phyloP scores from a whole-genome alignment of 2,888 invertebrate species.

The Itoplectis maculator region DNA sequence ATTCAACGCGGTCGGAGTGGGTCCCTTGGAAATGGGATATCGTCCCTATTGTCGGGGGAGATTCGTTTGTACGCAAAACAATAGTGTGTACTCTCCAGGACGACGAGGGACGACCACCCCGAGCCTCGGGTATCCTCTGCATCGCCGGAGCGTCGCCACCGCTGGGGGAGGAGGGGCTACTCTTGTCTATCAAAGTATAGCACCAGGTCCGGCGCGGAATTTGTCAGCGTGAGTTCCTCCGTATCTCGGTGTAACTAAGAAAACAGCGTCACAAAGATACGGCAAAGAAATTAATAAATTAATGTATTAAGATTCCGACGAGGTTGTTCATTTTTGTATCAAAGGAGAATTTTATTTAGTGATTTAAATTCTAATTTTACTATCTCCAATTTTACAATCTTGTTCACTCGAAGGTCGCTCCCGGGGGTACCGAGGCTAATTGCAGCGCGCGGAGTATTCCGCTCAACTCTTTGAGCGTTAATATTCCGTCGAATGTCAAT shows the following conservation, averaged over 20 bases:
- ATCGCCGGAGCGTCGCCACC: conserved; percentile 8
- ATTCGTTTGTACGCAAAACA: conserved; percentile 73
- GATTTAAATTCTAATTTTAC: neutral
- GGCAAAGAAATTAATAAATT: no score
- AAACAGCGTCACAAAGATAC: no score
- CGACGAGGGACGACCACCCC: conserved; percentile 66
- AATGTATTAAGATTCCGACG: no score
- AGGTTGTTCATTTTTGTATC: neutral
- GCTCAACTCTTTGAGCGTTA: neutral
- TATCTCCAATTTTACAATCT: neutral
- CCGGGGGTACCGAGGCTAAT: neutral
- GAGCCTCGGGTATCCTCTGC: conserved; percentile 29
- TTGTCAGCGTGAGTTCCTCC: neutral
- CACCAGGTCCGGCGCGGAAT: neutral
- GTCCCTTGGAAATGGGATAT: conserved; percentile 72
- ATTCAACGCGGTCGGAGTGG: conserved; percentile 66
- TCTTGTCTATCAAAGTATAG: neutral
- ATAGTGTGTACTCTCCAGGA: conserved; percentile 73
- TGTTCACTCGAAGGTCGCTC: neutral
- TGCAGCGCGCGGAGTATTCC: neutral
- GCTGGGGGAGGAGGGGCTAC: no score
- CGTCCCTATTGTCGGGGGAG: conserved; percentile 73
- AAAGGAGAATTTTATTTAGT: neutral
- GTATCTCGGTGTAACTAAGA: no score
- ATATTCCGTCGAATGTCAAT: neutral